phyloP scores from a whole-genome alignment of 2,797 vertebrate species.

The Sebastes steindachneri region DNA sequence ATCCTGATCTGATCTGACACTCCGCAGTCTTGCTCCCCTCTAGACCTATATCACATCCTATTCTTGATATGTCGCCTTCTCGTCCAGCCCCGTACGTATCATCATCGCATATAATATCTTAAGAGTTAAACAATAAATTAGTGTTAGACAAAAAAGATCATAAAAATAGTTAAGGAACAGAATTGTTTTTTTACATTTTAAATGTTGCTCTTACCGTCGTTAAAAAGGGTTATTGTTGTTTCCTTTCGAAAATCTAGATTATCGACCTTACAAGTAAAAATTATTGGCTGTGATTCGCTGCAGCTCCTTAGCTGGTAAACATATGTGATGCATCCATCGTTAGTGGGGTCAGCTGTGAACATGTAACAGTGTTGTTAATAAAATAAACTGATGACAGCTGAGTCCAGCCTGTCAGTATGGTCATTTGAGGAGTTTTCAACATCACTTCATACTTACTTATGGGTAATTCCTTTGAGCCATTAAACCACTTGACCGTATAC shows the following conservation, averaged over 20 bases:
- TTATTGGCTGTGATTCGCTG: accelerated
- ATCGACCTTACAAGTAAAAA: conserved; percentile 48
- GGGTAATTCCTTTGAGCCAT: accelerated
- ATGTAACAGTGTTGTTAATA: background rate
- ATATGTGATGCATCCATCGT: conserved; percentile 19
- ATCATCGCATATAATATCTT: conserved; percentile 12
- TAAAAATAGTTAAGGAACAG: background rate
- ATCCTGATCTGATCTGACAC: conserved; percentile 31
- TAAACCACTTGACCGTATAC: conserved; percentile 50
- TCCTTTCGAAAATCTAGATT: background rate
- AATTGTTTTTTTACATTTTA: background rate
- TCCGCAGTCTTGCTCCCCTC: conserved; percentile 14
- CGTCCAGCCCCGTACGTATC: conserved; percentile 38
- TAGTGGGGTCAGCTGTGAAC: background rate
- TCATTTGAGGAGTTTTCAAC: background rate
- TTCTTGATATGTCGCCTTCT: accelerated
- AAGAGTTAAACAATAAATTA: background rate
- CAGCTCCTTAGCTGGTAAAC: accelerated
- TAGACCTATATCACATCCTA: conserved; percentile 35
- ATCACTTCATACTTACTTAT: conserved; percentile 27
- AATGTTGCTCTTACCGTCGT: conserved; percentile 12
- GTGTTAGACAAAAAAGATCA: background rate
- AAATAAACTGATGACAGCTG: background rate
- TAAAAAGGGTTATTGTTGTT: conserved; percentile 44
- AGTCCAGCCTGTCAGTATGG: background rate